Evolutionary conservation across 1,140 invertebrate genomes (phyloP), one percentile per base, ranked within the genome.

Genomic region (Camponotus pennsylvanicus): DNA sequence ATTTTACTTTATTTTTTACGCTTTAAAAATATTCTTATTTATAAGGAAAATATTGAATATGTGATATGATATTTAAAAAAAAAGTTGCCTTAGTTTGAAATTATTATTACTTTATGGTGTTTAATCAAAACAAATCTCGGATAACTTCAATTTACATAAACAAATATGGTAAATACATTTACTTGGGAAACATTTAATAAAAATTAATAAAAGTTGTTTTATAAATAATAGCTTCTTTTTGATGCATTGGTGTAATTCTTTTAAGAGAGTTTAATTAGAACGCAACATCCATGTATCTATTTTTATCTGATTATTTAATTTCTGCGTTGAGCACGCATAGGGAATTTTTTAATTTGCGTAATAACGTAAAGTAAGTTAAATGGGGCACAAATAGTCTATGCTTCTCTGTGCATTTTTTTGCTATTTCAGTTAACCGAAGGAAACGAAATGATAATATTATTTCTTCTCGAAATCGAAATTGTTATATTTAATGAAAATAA

Each of bases 301-400:
- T 80, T 80, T 80, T 80, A 70, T 70, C 64, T 45, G 49, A 80
- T 70, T 52, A 37, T 49, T 80, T 80, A 80, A 70, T 80, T 67
- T 52, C 18, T 32, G 7, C 21, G 61, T 37, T 61, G 66, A 32
- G 40, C 49, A 9, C 27, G 32, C 42, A 42, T 15, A n/a, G 2
- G 21, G 40, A 69, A 70, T 57, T 70, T 80, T 80, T 21, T 57
- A 70, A 80, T 80, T 27, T 67, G 37, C 78, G 27, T 40, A 70
- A 57, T 80, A 80, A 70, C 7, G 21, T 21, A 45, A 80, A 80
- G 66, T 70, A 70, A 80, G 6, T 37, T 11, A 7, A 40, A 66
- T 18, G 21, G 15, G 18, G 34, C 3, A 49, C 11, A 52, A 52
- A 49, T 0, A 52, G 15, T 18, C 3, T 13, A 27, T 11, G 15